Evolutionary conservation across 2,888 invertebrate species (phyloP).

Genomic region (Vesta saturnalis): DNA sequence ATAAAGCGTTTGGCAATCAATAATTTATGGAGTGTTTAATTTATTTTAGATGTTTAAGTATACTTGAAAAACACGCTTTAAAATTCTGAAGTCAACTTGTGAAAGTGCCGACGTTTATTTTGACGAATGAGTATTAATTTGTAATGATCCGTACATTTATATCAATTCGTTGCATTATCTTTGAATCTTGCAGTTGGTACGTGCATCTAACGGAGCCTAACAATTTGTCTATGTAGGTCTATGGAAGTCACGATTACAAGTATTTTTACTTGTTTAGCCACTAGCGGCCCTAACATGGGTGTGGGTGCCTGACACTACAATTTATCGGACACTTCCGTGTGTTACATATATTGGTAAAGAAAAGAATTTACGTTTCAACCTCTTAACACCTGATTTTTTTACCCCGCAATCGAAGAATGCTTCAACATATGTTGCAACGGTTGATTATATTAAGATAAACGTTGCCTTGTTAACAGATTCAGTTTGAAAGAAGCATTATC

Average conservation of each 20-base stretch:
- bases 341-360: constrained; percentile 46
- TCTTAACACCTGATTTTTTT: constrained; percentile 31
- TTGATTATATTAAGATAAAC: constrained; percentile 36
- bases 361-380: constrained; percentile 25
- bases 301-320: constrained; percentile 57
- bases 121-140: constrained; percentile 10
- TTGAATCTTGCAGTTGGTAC: constrained; percentile 49
- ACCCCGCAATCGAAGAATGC: constrained; percentile 22
- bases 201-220: constrained; percentile 53
- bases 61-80: background rate
- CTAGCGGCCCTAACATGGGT: constrained; percentile 49
- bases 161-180: constrained; percentile 47
- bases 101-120: constrained; percentile 1
- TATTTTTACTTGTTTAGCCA: constrained; percentile 46
- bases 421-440: constrained; percentile 28
- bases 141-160: constrained; percentile 8
- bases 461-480: constrained; percentile 34
- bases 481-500: constrained; percentile 36
- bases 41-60: background rate
- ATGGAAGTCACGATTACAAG: constrained; percentile 52
- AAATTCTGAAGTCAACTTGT: background rate
- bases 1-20: background rate
- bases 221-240: constrained; percentile 57
- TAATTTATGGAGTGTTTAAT: background rate
- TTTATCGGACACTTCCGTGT: constrained; percentile 58